phyloP scores from a whole-genome alignment of 2,113 vertebrate genomes.

The Bubalus kerabau region DNA sequence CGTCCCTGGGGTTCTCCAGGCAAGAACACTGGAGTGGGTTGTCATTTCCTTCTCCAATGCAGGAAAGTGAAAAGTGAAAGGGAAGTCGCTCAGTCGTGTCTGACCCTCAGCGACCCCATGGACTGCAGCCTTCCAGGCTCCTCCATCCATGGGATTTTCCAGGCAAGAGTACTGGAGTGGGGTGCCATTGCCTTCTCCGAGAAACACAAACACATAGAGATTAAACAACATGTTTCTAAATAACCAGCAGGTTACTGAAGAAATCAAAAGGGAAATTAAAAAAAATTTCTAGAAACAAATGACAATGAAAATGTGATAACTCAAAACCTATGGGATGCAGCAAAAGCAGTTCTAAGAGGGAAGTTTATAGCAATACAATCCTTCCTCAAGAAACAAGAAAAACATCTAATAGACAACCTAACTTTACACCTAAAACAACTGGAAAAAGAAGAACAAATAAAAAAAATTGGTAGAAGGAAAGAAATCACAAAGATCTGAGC shows the following conservation, averaged over 20 bases:
- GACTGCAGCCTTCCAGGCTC: too few relatives aligned
- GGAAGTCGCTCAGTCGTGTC: too few relatives aligned
- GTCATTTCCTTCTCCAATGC: too few relatives aligned
- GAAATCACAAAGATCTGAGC: not conserved
- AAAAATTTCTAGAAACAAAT: not conserved
- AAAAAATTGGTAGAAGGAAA: not conserved
- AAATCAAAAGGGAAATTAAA: not conserved
- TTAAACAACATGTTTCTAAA: not conserved
- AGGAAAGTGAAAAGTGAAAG: too few relatives aligned
- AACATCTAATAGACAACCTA: not conserved
- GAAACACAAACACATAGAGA: not conserved
- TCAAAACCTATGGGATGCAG: not conserved
- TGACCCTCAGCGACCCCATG: too few relatives aligned
- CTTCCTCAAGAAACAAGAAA: not conserved
- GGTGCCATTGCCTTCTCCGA: not conserved
- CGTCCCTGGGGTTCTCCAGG: too few relatives aligned
- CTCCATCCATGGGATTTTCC: too few relatives aligned
- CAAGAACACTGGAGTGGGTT: too few relatives aligned
- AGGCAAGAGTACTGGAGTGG: too few relatives aligned
- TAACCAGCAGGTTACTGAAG: not conserved
- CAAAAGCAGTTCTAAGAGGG: not conserved
- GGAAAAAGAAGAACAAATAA: not conserved
- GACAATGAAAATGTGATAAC: not conserved
- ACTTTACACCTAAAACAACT: not conserved
- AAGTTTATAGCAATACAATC: not conserved